Conservation (phyloP, 2,888 invertebrate genomes). For the Thymelicus lineola region DNA sequence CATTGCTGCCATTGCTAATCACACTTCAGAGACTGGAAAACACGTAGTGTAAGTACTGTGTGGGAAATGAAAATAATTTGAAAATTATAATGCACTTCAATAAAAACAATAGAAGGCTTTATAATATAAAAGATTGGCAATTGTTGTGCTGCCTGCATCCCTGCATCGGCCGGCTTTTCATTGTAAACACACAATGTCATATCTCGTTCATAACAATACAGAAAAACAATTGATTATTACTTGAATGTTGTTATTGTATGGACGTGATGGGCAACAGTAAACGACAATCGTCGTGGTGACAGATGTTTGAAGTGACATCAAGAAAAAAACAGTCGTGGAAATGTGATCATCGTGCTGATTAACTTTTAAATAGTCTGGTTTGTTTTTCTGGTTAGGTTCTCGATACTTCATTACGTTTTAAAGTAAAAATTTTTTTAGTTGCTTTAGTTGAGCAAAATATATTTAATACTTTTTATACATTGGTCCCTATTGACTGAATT, state of each 20-base stretch:
- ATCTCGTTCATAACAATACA: constrained; percentile 23
- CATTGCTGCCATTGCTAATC: no score
- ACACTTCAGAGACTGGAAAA: neutral
- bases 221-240: constrained; percentile 18
- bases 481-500: no score
- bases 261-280: constrained; percentile 11
- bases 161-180: constrained; percentile 19
- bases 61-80: neutral
- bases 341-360: neutral
- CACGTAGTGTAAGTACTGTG: no score
- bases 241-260: constrained; percentile 18
- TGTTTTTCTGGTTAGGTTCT: neutral
- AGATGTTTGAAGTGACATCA: constrained; percentile 5
- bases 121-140: constrained; percentile 26
- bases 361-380: neutral
- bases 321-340: neutral
- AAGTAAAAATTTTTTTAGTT: no score
- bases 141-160: constrained; percentile 16
- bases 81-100: neutral
- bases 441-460: no score
- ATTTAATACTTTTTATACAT: no score
- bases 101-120: constrained; percentile 20
- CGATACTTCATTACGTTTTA: no score
- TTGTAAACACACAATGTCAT: constrained; percentile 31
- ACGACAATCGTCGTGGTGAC: constrained; percentile 1